These are phyloP conservation scores for Acanthosoma haemorrhoidale DNA, from an alignment of 2,888 invertebrate species.

Conservation along the genomic window DNA sequence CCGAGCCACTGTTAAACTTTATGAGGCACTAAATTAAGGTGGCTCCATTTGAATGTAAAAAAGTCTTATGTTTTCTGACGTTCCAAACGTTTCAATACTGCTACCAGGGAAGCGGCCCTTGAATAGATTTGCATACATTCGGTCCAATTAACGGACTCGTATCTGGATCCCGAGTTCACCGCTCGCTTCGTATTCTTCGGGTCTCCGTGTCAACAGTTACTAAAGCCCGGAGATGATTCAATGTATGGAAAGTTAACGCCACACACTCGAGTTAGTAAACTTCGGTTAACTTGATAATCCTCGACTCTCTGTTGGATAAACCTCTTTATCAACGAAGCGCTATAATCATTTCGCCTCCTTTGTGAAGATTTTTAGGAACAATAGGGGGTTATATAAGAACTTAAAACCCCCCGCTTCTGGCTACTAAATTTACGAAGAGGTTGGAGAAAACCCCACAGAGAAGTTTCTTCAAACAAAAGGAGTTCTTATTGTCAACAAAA, in stretches of 20 bases:
- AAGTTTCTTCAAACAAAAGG: no score
- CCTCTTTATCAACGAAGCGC: no score
- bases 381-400: no score
- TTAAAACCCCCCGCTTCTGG: no score
- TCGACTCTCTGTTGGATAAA: no score
- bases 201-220: not conserved
- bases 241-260: not conserved
- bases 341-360: no score
- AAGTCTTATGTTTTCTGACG: constrained; percentile 1
- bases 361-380: no score
- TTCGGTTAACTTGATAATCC: no score
- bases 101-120: not conserved
- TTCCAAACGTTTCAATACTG: not conserved
- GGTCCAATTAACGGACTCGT: not conserved
- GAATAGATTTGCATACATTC: constrained; percentile 19
- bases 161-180: not conserved
- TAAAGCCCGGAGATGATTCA: not conserved
- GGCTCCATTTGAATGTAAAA: not conserved
- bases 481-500: no score
- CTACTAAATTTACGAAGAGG: no score
- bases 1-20: not conserved
- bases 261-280: no score
- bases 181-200: not conserved
- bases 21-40: not conserved
- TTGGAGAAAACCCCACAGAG: no score